Percentiles rank a stretch among this genome's conserved stretches.
Evolutionary conservation across 2,113 vertebrate genomes (phyloP).

Genomic region (Lamprotornis superbus): DNA sequence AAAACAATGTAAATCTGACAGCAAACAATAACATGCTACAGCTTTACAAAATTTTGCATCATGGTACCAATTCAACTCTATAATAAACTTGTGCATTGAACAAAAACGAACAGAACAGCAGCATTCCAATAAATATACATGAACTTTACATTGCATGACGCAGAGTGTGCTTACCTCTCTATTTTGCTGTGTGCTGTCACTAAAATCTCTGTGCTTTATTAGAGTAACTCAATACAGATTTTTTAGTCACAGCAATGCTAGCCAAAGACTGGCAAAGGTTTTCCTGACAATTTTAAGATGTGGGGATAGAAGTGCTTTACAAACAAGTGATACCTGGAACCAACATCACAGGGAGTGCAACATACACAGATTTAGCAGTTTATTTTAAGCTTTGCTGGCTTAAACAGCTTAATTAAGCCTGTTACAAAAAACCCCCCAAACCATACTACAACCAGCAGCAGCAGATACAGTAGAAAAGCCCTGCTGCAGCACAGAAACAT

Average conservation of each 20-base stretch:
- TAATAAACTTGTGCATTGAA: neutral
- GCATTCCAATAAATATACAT: neutral
- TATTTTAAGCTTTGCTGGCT: slow-evolving; percentile 2
- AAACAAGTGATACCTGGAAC: neutral
- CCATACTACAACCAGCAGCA: neutral
- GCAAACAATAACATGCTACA: neutral
- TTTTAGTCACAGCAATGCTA: neutral
- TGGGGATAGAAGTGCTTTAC: neutral
- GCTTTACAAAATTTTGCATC: neutral
- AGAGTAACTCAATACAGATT: neutral
- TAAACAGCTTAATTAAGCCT: neutral
- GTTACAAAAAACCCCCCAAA: neutral
- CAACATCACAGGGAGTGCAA: neutral
- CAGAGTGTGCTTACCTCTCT: neutral
- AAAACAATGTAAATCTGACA: neutral
- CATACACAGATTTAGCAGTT: neutral
- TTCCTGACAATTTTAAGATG: neutral
- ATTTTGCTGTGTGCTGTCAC: neutral
- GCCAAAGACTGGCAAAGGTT: neutral
- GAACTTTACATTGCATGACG: neutral
- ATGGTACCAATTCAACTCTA: neutral
- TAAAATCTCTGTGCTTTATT: neutral
- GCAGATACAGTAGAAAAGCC: neutral
- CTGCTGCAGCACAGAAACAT: neutral
- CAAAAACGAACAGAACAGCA: neutral